Base-by-base conservation (phyloP, 2,888 invertebrate species). In the Heliconius aoede region DNA sequence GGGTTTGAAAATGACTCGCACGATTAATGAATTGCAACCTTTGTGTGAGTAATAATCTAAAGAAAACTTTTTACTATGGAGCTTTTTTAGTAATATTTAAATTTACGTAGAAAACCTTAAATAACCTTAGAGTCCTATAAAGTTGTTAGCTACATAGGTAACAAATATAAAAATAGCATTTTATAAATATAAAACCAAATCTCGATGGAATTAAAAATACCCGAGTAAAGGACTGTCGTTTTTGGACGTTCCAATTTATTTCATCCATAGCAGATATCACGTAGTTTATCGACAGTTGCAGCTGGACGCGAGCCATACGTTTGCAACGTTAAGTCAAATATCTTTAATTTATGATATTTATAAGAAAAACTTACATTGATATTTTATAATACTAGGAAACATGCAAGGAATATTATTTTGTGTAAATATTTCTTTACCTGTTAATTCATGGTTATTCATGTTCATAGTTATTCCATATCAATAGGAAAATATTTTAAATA, bases 211-310 rank as follows among this genome's bases (percentile, higher is more conserved):
- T 72, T 61, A 72, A 61, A 60, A 61, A 72, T 72, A 40, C 72
- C 61, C 58, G 61, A 60, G 36, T 40, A 60, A 72, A 72, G 18
- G 72, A 72, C n/a, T 72, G 26, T 40, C 72, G 69, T 72, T 60
- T 61, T 72, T 72, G 28, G 72, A 40, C 72, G 72, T 40, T 72
- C 60, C 72, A 61, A 61, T 72, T 72, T 72, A 61, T 72, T 60
- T 72, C 26, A 40, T 24, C 26, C 28, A 61, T 61, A 61, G 72
- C 40, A 61, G 72, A 60, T 77, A 73, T 64, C 73, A 71, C 75
- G 40, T 75, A 75, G 51, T 77, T 73, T 79, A 73, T 77, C 67
- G 77, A 79, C 75, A 75, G 60, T 73, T 73, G 55, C 75, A 72
- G 28, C 78, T 77, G 78, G 78, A 77, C 15, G 18, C 32, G 32